These are phyloP conservation scores for Scrobipalpa atriplicella DNA, from an alignment of 2,888 invertebrate species.

Conservation along the genomic window DNA sequence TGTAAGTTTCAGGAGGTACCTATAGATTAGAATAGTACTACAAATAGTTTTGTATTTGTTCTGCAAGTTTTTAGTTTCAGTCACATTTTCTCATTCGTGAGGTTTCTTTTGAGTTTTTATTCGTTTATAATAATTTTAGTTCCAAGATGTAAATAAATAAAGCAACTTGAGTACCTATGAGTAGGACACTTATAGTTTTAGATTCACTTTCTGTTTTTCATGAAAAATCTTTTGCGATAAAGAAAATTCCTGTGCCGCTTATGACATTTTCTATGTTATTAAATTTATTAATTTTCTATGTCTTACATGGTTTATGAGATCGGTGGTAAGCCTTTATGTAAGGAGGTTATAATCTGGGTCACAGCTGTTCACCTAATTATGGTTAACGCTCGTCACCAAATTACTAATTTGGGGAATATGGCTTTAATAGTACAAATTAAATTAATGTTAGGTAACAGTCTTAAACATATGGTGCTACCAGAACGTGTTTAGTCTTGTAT, in stretches of 20 bases:
- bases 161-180: too few species aligned
- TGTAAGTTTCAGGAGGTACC: not conserved
- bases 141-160: too few species aligned
- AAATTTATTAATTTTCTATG: not conserved
- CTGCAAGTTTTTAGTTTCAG: not conserved
- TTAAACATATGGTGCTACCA: not conserved
- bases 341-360: constrained; percentile 43
- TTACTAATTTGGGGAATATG: constrained; percentile 4
- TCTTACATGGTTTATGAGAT: not conserved
- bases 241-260: too few species aligned
- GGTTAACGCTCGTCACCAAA: constrained; percentile 39
- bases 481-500: not conserved
- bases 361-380: constrained; percentile 42
- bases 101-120: too few species aligned
- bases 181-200: too few species aligned
- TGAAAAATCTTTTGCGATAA: too few species aligned
- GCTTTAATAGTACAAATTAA: not conserved
- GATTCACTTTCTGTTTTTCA: too few species aligned
- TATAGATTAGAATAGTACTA: too few species aligned
- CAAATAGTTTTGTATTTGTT: not conserved
- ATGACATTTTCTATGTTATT: not conserved
- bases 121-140: too few species aligned
- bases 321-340: constrained; percentile 32
- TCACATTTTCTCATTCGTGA: not conserved
- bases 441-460: not conserved